phyloP scores from a whole-genome alignment of 1,140 invertebrate species.

The Ptiloglossa arizonensis region DNA sequence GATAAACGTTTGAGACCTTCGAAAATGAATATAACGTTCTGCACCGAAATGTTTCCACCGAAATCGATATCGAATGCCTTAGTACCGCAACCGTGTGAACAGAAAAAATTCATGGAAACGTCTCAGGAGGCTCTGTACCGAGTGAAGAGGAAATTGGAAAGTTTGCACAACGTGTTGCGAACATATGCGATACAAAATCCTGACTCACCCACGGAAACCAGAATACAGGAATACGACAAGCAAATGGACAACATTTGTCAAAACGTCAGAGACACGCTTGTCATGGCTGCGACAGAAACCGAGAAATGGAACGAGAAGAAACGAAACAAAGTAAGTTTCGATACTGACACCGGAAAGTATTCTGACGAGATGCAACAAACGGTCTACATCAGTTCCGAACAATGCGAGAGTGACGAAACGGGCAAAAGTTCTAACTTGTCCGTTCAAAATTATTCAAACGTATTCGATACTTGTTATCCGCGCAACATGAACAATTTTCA shows the following conservation, averaged over 20 bases:
- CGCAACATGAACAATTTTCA: not conserved
- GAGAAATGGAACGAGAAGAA: not conserved
- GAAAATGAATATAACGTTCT: slow-evolving; percentile 27
- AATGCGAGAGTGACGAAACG: slow-evolving; percentile 21
- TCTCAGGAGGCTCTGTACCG: slow-evolving; percentile 57
- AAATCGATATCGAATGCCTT: slow-evolving; percentile 6
- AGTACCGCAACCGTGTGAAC: not conserved
- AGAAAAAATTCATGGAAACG: not conserved
- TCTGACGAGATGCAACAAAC: not conserved
- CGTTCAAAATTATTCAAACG: slow-evolving; percentile 12
- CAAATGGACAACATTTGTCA: not conserved
- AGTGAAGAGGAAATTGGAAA: slow-evolving; percentile 64
- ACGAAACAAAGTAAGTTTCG: not conserved
- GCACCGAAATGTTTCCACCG: slow-evolving; percentile 1
- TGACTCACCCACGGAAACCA: not conserved
- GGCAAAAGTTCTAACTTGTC: slow-evolving; percentile 2
- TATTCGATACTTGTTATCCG: not conserved
- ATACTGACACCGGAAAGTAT: not conserved
- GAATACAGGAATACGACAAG: not conserved
- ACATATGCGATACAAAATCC: slow-evolving; percentile 46
- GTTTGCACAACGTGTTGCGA: slow-evolving; percentile 63
- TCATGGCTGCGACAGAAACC: not conserved
- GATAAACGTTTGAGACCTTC: slow-evolving; percentile 7
- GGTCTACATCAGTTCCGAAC: slow-evolving; percentile 25
- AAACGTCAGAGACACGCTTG: not conserved